Base-by-base conservation (phyloP, 2,888 invertebrate genomes). In the Micoletzkya japonica region DNA sequence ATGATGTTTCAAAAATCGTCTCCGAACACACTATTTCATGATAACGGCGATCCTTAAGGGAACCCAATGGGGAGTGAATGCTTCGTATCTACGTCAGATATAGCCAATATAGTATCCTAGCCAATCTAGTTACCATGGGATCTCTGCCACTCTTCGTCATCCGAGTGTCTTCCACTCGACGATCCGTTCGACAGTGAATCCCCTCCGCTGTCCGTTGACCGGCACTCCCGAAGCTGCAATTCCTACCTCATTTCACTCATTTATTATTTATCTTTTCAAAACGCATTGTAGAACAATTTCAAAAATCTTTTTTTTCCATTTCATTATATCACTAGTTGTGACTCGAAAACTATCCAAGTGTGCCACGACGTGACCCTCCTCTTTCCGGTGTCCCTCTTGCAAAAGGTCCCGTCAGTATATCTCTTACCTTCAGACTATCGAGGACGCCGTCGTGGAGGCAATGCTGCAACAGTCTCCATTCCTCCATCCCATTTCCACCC, bases 141-240 rank as follows among this genome's bases (percentile, higher is more conserved):
- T n/a, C n/a, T n/a, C n/a, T 57, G 36, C 68, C 68, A 68, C 20
- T 68, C 68, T 68, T 68, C 68, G 17, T 68, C 68, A 36, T 68
- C 68, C 0, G 68, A 68, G 32, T 68, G 68, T 30, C 68, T 36
- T 37, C 64, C 39, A 37, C 17, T 54, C 26, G 54, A 54, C 24
- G 64, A 54, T 49, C 64, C 64, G 14, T 66, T 66, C 17, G 64
- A 66, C 1, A 66, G 52, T 7, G 64, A 66, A 10, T 66, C 64
- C 26, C 64, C 64, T 0, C 64, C 64, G 20, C 37, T 37, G 24
- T 66, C 64, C 14, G 52, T 49, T 24, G 67, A 57, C 3, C 67
- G 58, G 26, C 59, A 69, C 26, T 60, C 60, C 14, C 69, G 59
- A 2, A 57, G 36, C 59, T 69, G 64, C 10, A 59, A 30, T 7